A percentile compares a stretch with the other conserved stretches of the same genome.
phyloP scores from a whole-genome alignment of 2,113 vertebrate genomes.

The Melanostigma gelatinosum region DNA sequence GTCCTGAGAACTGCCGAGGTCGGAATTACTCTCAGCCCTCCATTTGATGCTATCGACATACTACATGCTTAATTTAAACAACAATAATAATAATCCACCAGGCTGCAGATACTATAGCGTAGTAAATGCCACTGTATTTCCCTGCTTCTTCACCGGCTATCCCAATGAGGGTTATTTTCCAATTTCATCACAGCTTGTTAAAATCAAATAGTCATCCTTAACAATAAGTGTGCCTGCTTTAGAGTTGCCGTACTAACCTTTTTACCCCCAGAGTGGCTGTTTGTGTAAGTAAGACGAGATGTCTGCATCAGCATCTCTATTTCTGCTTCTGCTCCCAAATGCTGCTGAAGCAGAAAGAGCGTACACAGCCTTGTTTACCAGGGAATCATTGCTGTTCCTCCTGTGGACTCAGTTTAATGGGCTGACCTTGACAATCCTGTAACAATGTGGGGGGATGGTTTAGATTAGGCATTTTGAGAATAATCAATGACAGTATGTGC shows the following conservation, averaged over 20 bases:
- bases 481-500: not conserved
- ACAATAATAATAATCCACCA: slow-evolving; percentile 26
- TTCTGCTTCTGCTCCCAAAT: slow-evolving; percentile 17
- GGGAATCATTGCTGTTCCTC: slow-evolving; percentile 24
- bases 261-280: slow-evolving; percentile 28
- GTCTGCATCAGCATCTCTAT: slow-evolving; percentile 10
- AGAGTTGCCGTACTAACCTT: slow-evolving; percentile 29
- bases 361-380: slow-evolving; percentile 11
- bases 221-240: slow-evolving; percentile 27
- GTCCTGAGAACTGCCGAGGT: slow-evolving; percentile 57
- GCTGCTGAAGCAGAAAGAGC: not conserved
- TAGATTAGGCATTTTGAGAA: slow-evolving; percentile 1
- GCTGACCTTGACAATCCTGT: slow-evolving; percentile 47
- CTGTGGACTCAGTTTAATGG: slow-evolving; percentile 17
- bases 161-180: slow-evolving; percentile 45
- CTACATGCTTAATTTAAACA: slow-evolving; percentile 51
- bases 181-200: slow-evolving; percentile 65
- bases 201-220: slow-evolving; percentile 43
- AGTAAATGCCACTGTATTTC: slow-evolving; percentile 19
- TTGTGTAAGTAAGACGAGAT: slow-evolving; percentile 24
- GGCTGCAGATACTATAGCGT: slow-evolving; percentile 27
- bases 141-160: slow-evolving; percentile 33
- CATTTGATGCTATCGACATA: slow-evolving; percentile 42
- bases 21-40: slow-evolving; percentile 27
- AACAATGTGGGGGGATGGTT: not conserved